phyloP scores from a whole-genome alignment of 2,113 vertebrate genomes.

The Gymnogyps californianus region DNA sequence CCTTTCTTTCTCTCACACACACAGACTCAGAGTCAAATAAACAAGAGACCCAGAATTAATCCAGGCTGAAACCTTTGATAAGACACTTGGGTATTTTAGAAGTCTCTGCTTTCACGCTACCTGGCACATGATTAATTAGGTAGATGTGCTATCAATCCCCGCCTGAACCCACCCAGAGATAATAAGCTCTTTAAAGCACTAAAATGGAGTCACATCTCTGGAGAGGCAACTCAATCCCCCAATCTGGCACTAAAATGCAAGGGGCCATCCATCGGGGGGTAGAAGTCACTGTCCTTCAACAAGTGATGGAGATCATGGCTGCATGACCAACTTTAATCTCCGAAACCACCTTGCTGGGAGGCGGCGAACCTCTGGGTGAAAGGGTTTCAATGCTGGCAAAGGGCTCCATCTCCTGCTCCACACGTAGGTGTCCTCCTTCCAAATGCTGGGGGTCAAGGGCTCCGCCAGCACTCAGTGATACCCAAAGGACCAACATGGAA shows the following conservation, averaged over 20 bases:
- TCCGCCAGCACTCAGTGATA: neutral
- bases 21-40: neutral
- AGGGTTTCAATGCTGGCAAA: neutral
- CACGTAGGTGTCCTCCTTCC: neutral
- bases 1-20: neutral
- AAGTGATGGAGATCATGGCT: neutral
- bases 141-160: neutral
- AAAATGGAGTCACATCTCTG: neutral
- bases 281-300: neutral
- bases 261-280: neutral
- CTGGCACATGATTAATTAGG: neutral
- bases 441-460: neutral
- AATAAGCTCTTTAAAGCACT: neutral
- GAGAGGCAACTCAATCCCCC: neutral
- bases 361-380: neutral
- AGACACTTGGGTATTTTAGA: neutral
- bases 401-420: neutral
- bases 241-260: neutral
- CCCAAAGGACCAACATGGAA: neutral
- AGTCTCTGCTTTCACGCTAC: neutral
- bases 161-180: neutral
- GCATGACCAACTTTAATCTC: neutral
- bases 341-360: neutral
- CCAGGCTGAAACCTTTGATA: slow-evolving; percentile 7
- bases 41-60: neutral